Conservation (phyloP, 2,888 invertebrate species). For the Hyposoter dolosus region DNA sequence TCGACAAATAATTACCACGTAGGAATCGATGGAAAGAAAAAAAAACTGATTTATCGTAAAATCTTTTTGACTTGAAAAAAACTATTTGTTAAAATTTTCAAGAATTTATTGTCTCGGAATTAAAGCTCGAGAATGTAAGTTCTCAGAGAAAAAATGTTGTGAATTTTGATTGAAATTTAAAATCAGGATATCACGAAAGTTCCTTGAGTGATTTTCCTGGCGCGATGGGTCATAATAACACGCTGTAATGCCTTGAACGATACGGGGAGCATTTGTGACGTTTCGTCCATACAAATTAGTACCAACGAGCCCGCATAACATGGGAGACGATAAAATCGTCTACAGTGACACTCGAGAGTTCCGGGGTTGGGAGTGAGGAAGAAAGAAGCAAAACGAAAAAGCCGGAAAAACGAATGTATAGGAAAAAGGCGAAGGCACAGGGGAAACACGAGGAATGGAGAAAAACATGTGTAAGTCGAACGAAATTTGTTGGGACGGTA, state of each 20-base stretch:
- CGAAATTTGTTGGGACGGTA: constrained; percentile 3
- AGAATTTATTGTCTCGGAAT: no score
- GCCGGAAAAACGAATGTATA: constrained; percentile 5
- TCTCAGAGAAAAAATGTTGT: neutral
- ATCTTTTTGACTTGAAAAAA: neutral
- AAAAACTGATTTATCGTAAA: neutral
- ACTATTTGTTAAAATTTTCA: no score
- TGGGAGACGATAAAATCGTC: constrained; percentile 47
- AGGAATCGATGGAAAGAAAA: neutral
- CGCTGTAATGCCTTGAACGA: constrained; percentile 4
- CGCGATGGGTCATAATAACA: neutral
- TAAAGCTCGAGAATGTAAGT: neutral
- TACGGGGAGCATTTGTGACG: constrained; percentile 18
- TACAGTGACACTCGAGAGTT: constrained; percentile 61
- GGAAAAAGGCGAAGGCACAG: constrained; percentile 17
- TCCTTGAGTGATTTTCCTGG: constrained; percentile 29
- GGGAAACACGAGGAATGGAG: constrained; percentile 13
- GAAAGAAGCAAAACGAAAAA: constrained; percentile 2
- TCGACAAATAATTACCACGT: neutral
- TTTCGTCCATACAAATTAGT: constrained; percentile 60
- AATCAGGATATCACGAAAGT: constrained; percentile 29
- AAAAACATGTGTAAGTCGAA: constrained; percentile 57
- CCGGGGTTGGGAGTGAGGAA: constrained; percentile 40
- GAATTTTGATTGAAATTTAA: neutral
- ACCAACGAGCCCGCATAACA: constrained; percentile 57